Base-by-base conservation (phyloP, 2,888 invertebrate species). In the Deladenus siricidicola region DNA sequence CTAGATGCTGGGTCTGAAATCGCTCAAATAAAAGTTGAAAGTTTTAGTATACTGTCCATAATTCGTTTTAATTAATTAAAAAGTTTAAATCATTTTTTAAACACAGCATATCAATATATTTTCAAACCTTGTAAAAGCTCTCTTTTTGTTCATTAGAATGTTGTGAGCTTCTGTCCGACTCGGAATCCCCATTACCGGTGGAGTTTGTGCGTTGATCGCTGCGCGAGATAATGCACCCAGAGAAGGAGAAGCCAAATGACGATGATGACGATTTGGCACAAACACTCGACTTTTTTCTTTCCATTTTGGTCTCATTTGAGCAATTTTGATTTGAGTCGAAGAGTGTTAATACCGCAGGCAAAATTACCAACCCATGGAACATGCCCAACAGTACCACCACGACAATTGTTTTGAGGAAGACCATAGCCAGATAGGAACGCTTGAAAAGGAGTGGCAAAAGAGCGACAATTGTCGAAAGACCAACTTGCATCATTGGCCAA, bases 391-490 rank as follows among this genome's bases (percentile, higher is more conserved):
- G 49, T 1, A 75, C 75, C 23, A 74, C 75, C 14, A 74, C 69
- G 19, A 69, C 56, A 56, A 74, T 74, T 8, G 72, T 72, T 62
- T 74, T 74, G 48, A 74, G 56, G 58, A 74, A 74, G 45, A 74
- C 74, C 19, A 76, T 49, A 1, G 75, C 75, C 56, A 74, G 64
- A 55, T 74, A 74, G 42, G 72, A 73, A 58, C 72, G 74, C 54
- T 74, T 74, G 65, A 76, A 67, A 34, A 74, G 67, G 8, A 74
- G 65, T 6, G 74, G 75, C 21, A 68, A 62, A 6, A 74, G 58
- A 3, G 74, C 74, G 34, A 76, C 71, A 14, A 76, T 70, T 14
- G 74, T 76, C 24, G 74, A 73, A 1, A 75, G 54, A 3, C 74
- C 75, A 19, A 74, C 73, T 60, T 70, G 53, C 23, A 45, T 42